These are phyloP conservation scores for Mormyrus proboscirostris DNA, from an alignment of 2,797 vertebrate species.

Conservation along the genomic window DNA sequence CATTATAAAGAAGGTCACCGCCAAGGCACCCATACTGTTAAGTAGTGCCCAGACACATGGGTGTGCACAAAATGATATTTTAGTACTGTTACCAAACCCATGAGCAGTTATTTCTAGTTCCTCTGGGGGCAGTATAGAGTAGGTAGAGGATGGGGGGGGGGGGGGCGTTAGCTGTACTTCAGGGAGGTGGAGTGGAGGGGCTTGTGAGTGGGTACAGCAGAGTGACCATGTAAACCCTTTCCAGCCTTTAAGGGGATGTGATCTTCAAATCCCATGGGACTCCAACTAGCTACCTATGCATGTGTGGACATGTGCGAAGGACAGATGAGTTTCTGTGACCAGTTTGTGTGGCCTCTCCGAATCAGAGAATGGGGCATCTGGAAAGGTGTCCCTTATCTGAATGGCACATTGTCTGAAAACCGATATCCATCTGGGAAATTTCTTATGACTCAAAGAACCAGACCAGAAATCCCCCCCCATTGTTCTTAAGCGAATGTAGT, in stretches of 20 bases:
- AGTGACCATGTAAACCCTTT: neutral
- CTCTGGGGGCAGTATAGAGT: neutral
- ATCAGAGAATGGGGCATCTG: neutral
- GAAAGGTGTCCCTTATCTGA: neutral
- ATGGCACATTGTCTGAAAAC: neutral
- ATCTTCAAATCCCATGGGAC: neutral
- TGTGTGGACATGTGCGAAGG: neutral
- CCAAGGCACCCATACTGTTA: neutral
- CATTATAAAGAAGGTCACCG: neutral
- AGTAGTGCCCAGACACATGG: neutral
- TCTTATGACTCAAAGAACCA: neutral
- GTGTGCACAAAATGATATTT: neutral
- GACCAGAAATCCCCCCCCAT: neutral
- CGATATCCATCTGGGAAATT: neutral
- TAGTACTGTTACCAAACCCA: conserved; percentile 9
- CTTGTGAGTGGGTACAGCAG: neutral
- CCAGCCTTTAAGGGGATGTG: neutral
- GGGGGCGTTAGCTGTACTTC: neutral
- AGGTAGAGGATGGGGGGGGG: neutral
- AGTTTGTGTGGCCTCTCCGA: neutral
- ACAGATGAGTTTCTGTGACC: neutral
- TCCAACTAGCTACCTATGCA: neutral
- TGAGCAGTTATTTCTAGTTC: neutral
- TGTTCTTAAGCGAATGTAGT: neutral
- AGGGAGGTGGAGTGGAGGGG: neutral